Evolutionary conservation across 2,797 vertebrate species (phyloP).

Genomic region (Taeniopygia guttata): DNA sequence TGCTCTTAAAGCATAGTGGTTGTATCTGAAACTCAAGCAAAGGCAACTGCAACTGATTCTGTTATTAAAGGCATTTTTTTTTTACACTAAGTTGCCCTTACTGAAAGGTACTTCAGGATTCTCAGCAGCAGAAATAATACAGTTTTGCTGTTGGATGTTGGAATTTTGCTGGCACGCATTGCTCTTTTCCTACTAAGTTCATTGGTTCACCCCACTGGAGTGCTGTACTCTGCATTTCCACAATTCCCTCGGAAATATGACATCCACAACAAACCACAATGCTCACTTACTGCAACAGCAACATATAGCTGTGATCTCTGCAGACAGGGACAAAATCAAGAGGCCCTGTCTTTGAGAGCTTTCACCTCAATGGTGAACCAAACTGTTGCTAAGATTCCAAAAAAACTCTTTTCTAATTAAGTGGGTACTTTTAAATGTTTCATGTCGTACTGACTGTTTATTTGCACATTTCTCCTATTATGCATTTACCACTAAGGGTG

Average conservation of each 20-base stretch:
- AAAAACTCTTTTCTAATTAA: rapidly evolving
- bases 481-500: not conserved
- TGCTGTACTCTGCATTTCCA: not conserved
- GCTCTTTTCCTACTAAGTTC: not conserved
- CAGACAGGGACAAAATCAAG: not conserved
- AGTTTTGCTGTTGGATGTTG: not conserved
- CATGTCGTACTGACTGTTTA: rapidly evolving
- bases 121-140: not conserved
- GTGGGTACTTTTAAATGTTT: rapidly evolving
- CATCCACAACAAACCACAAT: not conserved
- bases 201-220: not conserved
- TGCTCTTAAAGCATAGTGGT: not conserved
- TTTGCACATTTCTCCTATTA: not conserved
- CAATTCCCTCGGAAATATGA: not conserved
- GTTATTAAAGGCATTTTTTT: not conserved
- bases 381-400: not conserved
- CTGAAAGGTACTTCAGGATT: not conserved
- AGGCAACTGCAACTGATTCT: not conserved
- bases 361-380: not conserved
- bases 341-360: not conserved
- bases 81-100: not conserved
- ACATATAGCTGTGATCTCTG: rapidly evolving
- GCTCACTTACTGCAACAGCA: not conserved
- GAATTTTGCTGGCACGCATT: not conserved
- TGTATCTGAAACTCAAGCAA: not conserved